Evolutionary conservation across 2,113 vertebrate species (phyloP).

Genomic region (Onychostruthus taczanowskii): DNA sequence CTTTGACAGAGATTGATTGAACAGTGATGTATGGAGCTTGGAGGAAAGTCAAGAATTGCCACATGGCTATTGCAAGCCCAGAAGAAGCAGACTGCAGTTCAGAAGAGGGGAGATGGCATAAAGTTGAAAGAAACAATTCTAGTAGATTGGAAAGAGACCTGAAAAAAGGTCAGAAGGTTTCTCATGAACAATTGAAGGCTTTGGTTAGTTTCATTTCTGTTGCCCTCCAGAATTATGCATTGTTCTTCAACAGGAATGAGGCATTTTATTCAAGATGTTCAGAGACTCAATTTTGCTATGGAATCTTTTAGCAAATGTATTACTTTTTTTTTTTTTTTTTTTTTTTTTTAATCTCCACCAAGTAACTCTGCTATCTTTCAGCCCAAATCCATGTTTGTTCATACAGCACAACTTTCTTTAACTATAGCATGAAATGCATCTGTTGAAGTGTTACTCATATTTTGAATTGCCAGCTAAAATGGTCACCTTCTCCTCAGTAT

Average conservation of each 20-base stretch:
- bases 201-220: neutral
- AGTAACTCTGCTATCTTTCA: neutral
- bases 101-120: neutral
- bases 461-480: neutral
- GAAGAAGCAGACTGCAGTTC: neutral
- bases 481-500: neutral
- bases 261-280: neutral
- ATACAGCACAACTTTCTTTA: neutral
- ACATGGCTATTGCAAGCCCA: neutral
- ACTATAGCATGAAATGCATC: neutral
- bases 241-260: neutral
- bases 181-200: neutral
- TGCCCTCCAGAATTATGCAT: neutral
- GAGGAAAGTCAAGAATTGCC: neutral
- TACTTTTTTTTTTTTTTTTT: neutral
- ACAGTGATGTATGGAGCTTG: fast-evolving
- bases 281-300: neutral
- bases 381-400: neutral
- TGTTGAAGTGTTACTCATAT: neutral
- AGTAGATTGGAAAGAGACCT: neutral
- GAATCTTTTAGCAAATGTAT: neutral
- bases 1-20: neutral
- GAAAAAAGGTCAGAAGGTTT: neutral
- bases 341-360: no score
- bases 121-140: neutral